phyloP scores from a whole-genome alignment of 2,797 vertebrate species.

The Channa striata region DNA sequence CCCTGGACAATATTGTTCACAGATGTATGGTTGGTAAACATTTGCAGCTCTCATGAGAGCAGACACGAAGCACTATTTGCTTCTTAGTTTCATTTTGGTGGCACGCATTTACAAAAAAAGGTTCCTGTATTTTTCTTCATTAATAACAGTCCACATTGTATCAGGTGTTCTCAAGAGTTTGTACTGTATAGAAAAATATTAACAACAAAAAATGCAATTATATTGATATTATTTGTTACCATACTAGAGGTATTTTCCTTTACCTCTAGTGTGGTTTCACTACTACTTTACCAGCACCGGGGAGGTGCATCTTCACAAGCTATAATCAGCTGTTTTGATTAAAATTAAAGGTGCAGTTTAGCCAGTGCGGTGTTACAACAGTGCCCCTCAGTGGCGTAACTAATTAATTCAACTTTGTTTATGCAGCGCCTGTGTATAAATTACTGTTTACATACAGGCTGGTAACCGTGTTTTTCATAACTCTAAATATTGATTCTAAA shows the following conservation, averaged over 20 bases:
- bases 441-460: background rate
- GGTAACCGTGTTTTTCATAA: background rate
- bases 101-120: background rate
- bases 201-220: background rate
- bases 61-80: background rate
- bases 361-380: slow-evolving; percentile 63
- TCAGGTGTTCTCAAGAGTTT: background rate
- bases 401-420: too few species aligned
- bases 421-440: too few species aligned
- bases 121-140: background rate
- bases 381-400: slow-evolving; percentile 68
- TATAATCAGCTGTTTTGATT: slow-evolving; percentile 3
- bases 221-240: too few species aligned
- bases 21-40: background rate
- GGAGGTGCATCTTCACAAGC: slow-evolving; percentile 7
- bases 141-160: background rate
- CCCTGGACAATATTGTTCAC: background rate
- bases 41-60: background rate
- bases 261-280: background rate
- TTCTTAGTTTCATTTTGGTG: background rate
- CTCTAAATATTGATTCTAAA: background rate
- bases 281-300: slow-evolving; percentile 4
- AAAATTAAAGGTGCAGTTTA: background rate
- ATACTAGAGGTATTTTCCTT: background rate
- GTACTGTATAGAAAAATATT: background rate